These are phyloP conservation scores for Enteromius argenteus DNA, from an alignment of 2,797 vertebrate species.

Conservation along the genomic window DNA sequence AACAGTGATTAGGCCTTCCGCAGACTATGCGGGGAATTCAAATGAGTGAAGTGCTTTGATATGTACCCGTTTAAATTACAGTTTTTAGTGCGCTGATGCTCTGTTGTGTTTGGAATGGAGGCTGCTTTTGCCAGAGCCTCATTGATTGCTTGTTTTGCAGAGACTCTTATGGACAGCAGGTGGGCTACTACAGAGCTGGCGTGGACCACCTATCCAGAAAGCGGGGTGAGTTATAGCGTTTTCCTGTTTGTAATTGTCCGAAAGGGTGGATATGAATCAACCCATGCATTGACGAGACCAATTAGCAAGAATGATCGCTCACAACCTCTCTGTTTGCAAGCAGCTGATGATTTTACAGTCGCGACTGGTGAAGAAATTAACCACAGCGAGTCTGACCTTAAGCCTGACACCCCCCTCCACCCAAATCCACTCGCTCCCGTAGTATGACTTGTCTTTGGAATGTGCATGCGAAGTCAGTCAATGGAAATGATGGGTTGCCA, in stretches of 20 bases:
- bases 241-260: constrained; percentile 34
- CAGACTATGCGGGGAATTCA: constrained; percentile 40
- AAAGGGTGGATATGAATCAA: constrained; percentile 10
- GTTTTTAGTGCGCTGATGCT: constrained; percentile 28
- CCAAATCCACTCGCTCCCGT: constrained; percentile 64
- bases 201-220: constrained; percentile 96
- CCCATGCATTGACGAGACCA: constrained; percentile 33
- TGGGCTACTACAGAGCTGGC: constrained; percentile 97
- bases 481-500: constrained; percentile 83
- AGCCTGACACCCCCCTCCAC: constrained; percentile 70
- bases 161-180: constrained; percentile 98
- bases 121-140: constrained; percentile 19
- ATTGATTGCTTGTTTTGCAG: constrained; percentile 76
- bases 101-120: constrained; percentile 25
- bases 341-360: constrained; percentile 72
- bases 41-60: constrained; percentile 52
- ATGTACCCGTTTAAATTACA: constrained; percentile 24
- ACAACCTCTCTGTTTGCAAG: constrained; percentile 27
- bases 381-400: constrained; percentile 80
- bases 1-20: constrained; percentile 53
- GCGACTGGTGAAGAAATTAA: constrained; percentile 80
- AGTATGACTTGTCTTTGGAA: constrained; percentile 83
- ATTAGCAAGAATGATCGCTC: constrained; percentile 22
- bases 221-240: constrained; percentile 80
- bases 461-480: constrained; percentile 82